Conservation (phyloP, 2,797 vertebrate genomes). For the Megalops cyprinoides region DNA sequence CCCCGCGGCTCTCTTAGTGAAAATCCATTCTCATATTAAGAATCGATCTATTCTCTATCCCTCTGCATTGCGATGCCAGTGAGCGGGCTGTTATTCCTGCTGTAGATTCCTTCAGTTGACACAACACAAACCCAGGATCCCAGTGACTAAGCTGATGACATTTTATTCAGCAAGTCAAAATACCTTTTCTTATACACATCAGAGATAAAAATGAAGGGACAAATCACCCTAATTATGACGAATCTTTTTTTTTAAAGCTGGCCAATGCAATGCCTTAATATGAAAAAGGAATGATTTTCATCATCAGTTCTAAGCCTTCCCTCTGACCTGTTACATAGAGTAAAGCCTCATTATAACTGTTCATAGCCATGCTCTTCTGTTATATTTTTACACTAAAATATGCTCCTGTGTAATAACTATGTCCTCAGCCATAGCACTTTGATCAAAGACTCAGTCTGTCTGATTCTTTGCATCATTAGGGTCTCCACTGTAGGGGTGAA, state of each 20-base stretch:
- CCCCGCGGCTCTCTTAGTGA: not conserved
- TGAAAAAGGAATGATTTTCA: not conserved
- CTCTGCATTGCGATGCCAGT: not conserved
- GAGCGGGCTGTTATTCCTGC: not conserved
- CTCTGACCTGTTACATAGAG: not conserved
- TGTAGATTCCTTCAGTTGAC: not conserved
- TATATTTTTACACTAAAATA: not conserved
- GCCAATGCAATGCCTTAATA: not conserved
- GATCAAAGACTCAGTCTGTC: not conserved
- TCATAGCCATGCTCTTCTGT: too few species aligned
- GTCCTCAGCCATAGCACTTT: not conserved
- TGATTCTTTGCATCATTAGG: too few species aligned
- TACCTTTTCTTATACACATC: not conserved
- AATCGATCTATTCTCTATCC: constrained; percentile 19
- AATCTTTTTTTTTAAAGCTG: not conserved
- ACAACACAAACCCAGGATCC: not conserved
- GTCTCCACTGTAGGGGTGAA: too few species aligned
- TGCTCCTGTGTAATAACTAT: too few species aligned
- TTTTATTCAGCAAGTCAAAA: not conserved
- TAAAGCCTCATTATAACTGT: too few species aligned
- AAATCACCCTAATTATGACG: not conserved
- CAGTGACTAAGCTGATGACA: too few species aligned
- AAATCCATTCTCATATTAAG: constrained; percentile 26
- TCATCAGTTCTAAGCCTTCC: not conserved
- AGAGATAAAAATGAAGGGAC: not conserved